Evolutionary conservation across 1,140 invertebrate genomes (phyloP), one percentile per base, ranked within the genome.

Genomic region (Drosophila oshimai): DNA sequence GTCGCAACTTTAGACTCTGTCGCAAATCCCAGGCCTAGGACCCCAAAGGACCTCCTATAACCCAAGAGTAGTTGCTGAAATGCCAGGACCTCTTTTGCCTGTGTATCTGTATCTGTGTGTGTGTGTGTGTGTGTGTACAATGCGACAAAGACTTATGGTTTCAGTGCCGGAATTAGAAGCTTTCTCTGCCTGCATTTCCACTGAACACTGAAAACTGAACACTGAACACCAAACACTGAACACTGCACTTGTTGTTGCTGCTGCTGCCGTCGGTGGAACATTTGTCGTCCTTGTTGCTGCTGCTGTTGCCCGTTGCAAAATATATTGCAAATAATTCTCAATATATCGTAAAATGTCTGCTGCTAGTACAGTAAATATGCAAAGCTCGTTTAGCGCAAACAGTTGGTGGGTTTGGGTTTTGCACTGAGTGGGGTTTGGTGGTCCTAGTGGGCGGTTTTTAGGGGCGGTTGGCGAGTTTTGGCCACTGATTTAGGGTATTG

Each of bases 331-430:
- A 87, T 87, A 87, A 87, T 81, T 87, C 81, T 87, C 81, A 87
- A 87, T 87, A 87, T 88, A 87, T 87, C 81, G 81, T 87, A 88
- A 81, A 87, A 88, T 87, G 81, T 88, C 81, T 87, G 81, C 72
- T 81, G 73, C 61, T 67, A 77, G 77, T 88, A 74, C 77, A 87
- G 77, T 87, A 87, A 87, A 88, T 87, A 87, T 87, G 81, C 81
- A 87, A 83, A 87, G 81, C 80, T 86, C 80, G 81, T 86, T 86
- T 86, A 86, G 76, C 81, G 80, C 68, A 80, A 86, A 80, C 70
- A 80, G 58, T 60, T 51, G 36, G 37, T 17, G 60, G 33, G 31
- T 7, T 37, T 61, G 15, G 22, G 24, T n/a, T n/a, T n/a, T n/a
- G n/a, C n/a, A n/a, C n/a, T n/a, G n/a, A n/a, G n/a, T n/a, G n/a